Conservation (phyloP, 2,113 vertebrate genomes). For the Zeus faber region DNA sequence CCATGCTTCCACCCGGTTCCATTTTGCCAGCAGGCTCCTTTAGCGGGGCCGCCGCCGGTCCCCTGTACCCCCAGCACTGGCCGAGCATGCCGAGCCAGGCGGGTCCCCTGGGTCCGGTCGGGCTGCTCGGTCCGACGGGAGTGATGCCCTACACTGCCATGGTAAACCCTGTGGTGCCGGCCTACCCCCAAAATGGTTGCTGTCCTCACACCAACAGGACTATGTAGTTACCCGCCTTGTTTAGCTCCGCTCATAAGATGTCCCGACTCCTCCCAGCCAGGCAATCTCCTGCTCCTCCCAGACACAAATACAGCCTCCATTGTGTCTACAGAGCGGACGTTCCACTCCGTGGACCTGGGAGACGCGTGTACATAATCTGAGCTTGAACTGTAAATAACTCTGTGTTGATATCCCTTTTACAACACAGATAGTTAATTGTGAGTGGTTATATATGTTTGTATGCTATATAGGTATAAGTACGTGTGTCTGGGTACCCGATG, state of each 20-base stretch:
- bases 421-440: conserved; percentile 40
- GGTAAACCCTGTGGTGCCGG: conserved; percentile 59
- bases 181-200: conserved; percentile 66
- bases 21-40: conserved; percentile 72
- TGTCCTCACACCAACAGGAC: conserved; percentile 71
- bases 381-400: conserved; percentile 55
- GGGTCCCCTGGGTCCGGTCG: conserved; percentile 46
- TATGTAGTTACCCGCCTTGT: conserved; percentile 59
- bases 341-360: conserved; percentile 19
- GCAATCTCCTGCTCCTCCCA: background rate
- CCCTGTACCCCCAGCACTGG: conserved; percentile 79
- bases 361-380: conserved; percentile 38
- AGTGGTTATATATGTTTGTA: conserved; percentile 29
- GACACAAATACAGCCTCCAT: background rate
- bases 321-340: conserved; percentile 10
- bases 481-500: conserved; percentile 49
- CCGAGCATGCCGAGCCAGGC: conserved; percentile 57
- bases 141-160: conserved; percentile 55
- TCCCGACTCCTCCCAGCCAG: background rate
- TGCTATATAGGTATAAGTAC: conserved; percentile 45
- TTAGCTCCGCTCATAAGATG: background rate
- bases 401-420: conserved; percentile 50
- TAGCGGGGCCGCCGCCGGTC: conserved; percentile 59
- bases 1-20: conserved; percentile 63
- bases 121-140: conserved; percentile 55